Base-by-base conservation (phyloP, 1,140 invertebrate genomes). In the Achatina immaculata region DNA sequence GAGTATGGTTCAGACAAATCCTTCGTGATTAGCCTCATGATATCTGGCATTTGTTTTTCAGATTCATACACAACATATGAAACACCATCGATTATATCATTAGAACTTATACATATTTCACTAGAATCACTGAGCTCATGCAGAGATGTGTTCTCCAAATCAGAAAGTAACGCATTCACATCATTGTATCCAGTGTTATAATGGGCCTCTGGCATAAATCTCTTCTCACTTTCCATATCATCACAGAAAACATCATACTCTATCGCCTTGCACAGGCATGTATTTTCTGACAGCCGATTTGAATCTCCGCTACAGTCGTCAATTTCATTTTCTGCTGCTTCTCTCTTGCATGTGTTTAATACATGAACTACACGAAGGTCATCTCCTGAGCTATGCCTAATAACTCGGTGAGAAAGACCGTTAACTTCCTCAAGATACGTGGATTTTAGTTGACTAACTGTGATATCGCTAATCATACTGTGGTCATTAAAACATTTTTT, bases 1-100 rank as follows among this genome's bases (percentile, higher is more conserved):
- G 98, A 99, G 93, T 99, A 99, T 42, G 98, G 98, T 94, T 99
- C 98, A 82, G 98, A 99, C 83, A 99, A 93, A 93, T 99, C 98
- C 91, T 97, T 98, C 90, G 99, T 97, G 90, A 99, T 99, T 87
- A 99, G 94, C 93, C 95, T 95, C 96, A 99, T 99, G 85, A 99
- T 99, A 89, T 96, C 95, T 84, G 95, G 95, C 96, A 98, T 97
- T 93, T 98, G 96, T 83, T 95, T 88, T 93, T 98, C 97, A 81
- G 94, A 95, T 92, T 96, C 93, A 92, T 97, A 96, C 88, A 95
- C 94, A 86, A 95, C 85, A 80, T 88, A 88, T 79, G 84, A 73
- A 48, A 88, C 85, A 79, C 85, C 87, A 75, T 85, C 77, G 65
- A 80, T 24, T 65, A 84, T 40, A 73, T 85, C 83, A 40, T 71